These are phyloP conservation scores for Xenentodon cancila DNA, from an alignment of 2,797 vertebrate genomes.

Conservation along the genomic window DNA sequence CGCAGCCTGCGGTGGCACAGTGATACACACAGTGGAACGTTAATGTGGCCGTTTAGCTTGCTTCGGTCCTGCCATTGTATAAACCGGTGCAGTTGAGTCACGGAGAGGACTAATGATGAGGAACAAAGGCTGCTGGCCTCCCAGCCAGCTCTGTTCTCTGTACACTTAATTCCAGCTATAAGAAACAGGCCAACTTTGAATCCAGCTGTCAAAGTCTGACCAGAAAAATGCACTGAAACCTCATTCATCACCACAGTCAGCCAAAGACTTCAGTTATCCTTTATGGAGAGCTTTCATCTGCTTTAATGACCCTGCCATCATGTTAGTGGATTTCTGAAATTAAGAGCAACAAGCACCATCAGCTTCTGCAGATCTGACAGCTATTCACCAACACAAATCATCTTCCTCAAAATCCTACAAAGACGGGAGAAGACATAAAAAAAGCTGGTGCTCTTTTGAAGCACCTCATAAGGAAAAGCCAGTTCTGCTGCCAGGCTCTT, in stretches of 20 bases:
- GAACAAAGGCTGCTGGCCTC: conserved; percentile 32
- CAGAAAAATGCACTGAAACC: conserved; percentile 1
- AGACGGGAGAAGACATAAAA: conserved; percentile 5
- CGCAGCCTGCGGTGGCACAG: conserved; percentile 49
- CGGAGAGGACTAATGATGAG: conserved; percentile 45
- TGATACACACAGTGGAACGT: conserved; percentile 57
- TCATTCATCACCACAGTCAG: conserved; percentile 10
- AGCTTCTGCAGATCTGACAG: neutral
- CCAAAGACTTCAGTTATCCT: conserved; percentile 7
- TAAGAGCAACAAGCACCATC: neutral
- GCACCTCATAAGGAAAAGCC: too few relatives aligned
- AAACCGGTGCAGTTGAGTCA: conserved; percentile 47
- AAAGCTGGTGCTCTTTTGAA: conserved; percentile 16
- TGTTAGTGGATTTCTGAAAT: neutral
- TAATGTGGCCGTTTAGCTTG: conserved; percentile 20
- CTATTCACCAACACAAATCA: conserved; percentile 25
- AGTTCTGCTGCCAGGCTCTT: too few relatives aligned
- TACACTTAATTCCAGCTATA: conserved; percentile 2
- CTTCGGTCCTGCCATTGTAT: conserved; percentile 33
- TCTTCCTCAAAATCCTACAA: conserved; percentile 3
- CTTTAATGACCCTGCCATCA: conserved; percentile 4
- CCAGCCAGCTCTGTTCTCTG: conserved; percentile 2
- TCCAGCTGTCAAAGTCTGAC: conserved; percentile 14
- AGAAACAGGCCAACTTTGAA: conserved; percentile 6
- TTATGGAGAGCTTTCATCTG: conserved; percentile 32